Base-by-base conservation (phyloP, 2,113 vertebrate species). In the Erythrocebus patas region DNA sequence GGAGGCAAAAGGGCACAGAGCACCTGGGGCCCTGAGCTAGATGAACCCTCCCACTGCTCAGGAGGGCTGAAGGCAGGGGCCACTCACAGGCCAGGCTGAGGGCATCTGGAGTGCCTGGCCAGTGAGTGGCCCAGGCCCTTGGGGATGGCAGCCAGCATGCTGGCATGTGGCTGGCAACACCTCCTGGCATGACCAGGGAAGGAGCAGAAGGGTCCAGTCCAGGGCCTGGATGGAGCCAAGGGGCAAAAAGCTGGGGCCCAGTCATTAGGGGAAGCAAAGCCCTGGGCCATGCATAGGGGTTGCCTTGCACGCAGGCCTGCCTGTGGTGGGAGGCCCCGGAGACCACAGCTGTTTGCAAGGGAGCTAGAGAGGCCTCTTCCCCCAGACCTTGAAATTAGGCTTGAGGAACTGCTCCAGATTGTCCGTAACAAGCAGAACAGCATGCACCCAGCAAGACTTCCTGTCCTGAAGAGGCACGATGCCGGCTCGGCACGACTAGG, bases 241-340 rank as follows among this genome's bases (percentile, higher is more conserved):
- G 20, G 45, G 61, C 2, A 30, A 10, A 43, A 9, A n/a, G 59
- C 93, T 35, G 30, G 25, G 25, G 23, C 32, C 14, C 17, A 3
- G 61, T 35, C 6, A 23, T 50, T 4, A n/a, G 3, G 27, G 9
- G 35, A 5, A 1, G 32, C 9, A 30, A 3, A 16, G 73, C 14
- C 17, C 61, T 35, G 8, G 22, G 35, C 52, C 38, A 32, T 17
- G 35, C n/a, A 6, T 9, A 0, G 2, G 16, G 38, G 45, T 40
- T 23, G 35, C n/a, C 7, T 9, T 0, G 1, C 2, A 4, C 1
- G 4, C 23, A 43, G 16, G 3, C 61, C 0, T 3, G 18, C n/a
- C 80, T 18, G 48, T 2, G 48, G 18, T 22, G 32, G 22, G 10
- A 79, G 66, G 59, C 20, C 43, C 52, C 11, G 1, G 27, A 25